Percentiles rank a stretch among this genome's conserved stretches.
Conservation (phyloP, 1,140 invertebrate species). For the Campoletis sonorensis region DNA sequence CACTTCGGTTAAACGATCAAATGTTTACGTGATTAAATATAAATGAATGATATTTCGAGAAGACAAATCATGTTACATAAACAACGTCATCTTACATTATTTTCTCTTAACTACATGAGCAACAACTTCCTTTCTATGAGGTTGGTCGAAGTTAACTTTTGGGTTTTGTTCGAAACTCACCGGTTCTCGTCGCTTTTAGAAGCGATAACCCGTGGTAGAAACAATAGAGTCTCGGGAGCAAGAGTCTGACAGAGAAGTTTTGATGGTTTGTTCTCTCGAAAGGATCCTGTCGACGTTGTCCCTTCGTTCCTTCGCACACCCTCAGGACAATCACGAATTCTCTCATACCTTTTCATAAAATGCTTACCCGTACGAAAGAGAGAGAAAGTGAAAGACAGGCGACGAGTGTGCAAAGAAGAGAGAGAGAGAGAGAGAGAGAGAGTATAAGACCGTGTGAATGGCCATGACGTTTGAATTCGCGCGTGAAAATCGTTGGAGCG, state of each 20-base stretch:
- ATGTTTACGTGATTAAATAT: no score
- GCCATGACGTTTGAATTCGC: constrained; percentile 4
- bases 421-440: not conserved
- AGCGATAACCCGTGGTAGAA: not conserved
- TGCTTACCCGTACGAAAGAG: not conserved
- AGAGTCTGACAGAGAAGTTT: constrained; percentile 1
- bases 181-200: not conserved
- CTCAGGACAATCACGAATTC: constrained; percentile 14
- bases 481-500: not conserved
- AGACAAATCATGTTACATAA: no score
- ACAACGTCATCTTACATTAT: not conserved
- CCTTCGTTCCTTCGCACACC: not conserved
- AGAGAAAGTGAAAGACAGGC: not conserved
- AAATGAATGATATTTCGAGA: no score
- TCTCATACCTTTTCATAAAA: constrained; percentile 2
- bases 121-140: not conserved
- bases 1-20: no score
- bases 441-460: not conserved
- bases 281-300: constrained; percentile 16
- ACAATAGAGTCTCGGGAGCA: constrained; percentile 3
- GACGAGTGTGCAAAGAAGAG: not conserved
- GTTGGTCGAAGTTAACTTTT: not conserved
- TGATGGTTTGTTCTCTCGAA: not conserved
- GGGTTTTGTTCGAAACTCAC: not conserved
- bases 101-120: not conserved